Base-by-base conservation (phyloP, 2,888 invertebrate species). In the Leptinotarsa juncta region DNA sequence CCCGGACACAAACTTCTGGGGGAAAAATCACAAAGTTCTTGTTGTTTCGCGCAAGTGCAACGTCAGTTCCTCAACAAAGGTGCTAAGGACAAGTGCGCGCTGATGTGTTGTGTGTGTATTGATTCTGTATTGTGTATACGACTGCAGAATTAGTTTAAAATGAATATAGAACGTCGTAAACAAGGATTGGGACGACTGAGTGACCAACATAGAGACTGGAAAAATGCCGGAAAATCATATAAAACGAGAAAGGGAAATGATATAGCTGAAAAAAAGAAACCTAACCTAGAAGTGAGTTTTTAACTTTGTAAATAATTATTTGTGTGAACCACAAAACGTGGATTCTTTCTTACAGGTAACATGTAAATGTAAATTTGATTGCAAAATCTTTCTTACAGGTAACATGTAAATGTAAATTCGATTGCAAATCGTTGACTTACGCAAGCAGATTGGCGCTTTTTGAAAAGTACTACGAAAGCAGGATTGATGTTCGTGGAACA, bases 401-500 rank as follows among this genome's bases (percentile, higher is more conserved):
- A 50, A 50, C 50, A 50, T 50, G 50, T 50, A 50, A 50, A 50
- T 50, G 50, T 50, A 50, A 50, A 50, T 50, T 50, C 50, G 50
- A 50, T 50, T 50, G 50, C 50, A 50, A 50, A 50, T 50, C 50
- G 50, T 50, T 50, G 50, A 50, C 50, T 50, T 50, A 50, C 50
- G 50, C 50, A 50, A 50, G 50, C 50, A 50, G 50, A 50, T 50
- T 50, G 15, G 50, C 50, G 50, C 50, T 50, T 50, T 50, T 50
- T 50, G 50, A 50, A 50, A 50, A 50, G 50, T 50, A 50, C 50
- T 50, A 50, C 50, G 50, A 50, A 50, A 50, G 50, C 50, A 50
- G 50, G 50, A 50, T 50, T 50, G 50, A 50, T 50, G 50, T 50
- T 50, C 50, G 50, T 50, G 50, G 50, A 50, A 60, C 60, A 16